Base-by-base conservation (phyloP, 2,888 invertebrate species). In the Cephus nigrinus region DNA sequence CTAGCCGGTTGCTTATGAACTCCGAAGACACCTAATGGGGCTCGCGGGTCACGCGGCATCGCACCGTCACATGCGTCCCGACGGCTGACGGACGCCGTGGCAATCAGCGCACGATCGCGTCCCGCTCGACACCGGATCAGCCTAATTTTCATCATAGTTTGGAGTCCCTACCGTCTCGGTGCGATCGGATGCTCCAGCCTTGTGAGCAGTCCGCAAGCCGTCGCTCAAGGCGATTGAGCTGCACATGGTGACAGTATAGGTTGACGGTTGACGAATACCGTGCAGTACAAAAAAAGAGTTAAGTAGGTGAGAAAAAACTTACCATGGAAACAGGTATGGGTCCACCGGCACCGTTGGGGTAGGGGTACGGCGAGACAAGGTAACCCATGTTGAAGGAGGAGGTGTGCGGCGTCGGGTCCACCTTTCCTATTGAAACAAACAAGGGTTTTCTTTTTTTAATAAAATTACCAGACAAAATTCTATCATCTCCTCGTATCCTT, bases 361-460 rank as follows among this genome's bases (percentile, higher is more conserved):
- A 97, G 85, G 96, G 95, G 93, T 97, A 97, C 80, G 97, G 97
- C 84, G 97, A 96, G 92, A 97, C 96, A 92, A 97, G 95, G 94
- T 97, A 97, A 90, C 97, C 97, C 96, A 97, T 97, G 94, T 97
- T 97, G 94, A 97, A 97, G 85, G 94, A 93, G 84, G 95, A 94
- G 87, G 96, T 95, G 91, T 96, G 96, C 82, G 96, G 95, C 89
- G 95, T 95, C 82, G 95, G 95, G 90, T 96, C 96, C 92, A 96
- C 95, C 94, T 96, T 96, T 93, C 95, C 96, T 96, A 93, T 68
- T 93, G 93, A 88, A 85, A 86, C 80, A 84, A 88, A 84, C 77
- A 82, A 83, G 71, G 30, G 15, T 33, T 30, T 15, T 33, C 3
- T 23, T 74, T 68, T 73, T 76, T 12, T 36, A 12, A 40, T 15